phyloP scores from a whole-genome alignment of 2,797 vertebrate species.

The Sylvia borin region DNA sequence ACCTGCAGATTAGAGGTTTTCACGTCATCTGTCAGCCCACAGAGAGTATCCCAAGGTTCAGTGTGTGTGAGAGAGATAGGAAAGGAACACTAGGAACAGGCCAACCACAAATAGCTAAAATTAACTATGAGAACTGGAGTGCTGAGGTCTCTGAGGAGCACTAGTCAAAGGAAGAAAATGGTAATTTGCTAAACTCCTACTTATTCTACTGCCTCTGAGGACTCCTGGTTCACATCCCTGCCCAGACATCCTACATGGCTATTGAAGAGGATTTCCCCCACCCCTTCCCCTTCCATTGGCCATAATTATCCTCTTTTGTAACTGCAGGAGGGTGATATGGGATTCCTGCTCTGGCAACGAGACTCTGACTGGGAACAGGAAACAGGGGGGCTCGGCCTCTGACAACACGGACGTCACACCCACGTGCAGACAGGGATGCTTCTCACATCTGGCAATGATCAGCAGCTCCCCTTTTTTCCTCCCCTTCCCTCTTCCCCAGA shows the following conservation, averaged over 20 bases:
- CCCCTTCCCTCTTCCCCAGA: neutral
- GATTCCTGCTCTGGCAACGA: slow-evolving; percentile 55
- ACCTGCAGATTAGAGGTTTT: slow-evolving; percentile 45
- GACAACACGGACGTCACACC: slow-evolving; percentile 62
- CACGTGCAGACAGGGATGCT: neutral
- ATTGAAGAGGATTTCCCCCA: slow-evolving; percentile 51
- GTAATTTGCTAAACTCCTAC: slow-evolving; percentile 58
- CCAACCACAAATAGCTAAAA: slow-evolving; percentile 74
- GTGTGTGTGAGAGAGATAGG: slow-evolving; percentile 47
- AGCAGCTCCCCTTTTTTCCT: slow-evolving; percentile 7
- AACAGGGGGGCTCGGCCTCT: slow-evolving; percentile 30
- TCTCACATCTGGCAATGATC: slow-evolving; percentile 34
- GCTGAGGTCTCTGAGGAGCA: slow-evolving; percentile 67
- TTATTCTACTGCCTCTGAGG: slow-evolving; percentile 29
- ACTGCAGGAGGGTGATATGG: neutral
- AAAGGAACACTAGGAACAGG: slow-evolving; percentile 60
- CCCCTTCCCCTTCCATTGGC: neutral
- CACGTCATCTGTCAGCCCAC: slow-evolving; percentile 41
- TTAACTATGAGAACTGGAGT: slow-evolving; percentile 77
- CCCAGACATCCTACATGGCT: slow-evolving; percentile 15
- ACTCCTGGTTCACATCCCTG: neutral
- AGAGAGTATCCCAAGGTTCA: slow-evolving; percentile 45
- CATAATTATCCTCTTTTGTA: slow-evolving; percentile 51
- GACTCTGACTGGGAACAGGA: slow-evolving; percentile 70
- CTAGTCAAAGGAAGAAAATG: slow-evolving; percentile 67